These are phyloP conservation scores for Brevimyrus niger DNA, from an alignment of 2,113 vertebrate genomes.

Conservation along the genomic window DNA sequence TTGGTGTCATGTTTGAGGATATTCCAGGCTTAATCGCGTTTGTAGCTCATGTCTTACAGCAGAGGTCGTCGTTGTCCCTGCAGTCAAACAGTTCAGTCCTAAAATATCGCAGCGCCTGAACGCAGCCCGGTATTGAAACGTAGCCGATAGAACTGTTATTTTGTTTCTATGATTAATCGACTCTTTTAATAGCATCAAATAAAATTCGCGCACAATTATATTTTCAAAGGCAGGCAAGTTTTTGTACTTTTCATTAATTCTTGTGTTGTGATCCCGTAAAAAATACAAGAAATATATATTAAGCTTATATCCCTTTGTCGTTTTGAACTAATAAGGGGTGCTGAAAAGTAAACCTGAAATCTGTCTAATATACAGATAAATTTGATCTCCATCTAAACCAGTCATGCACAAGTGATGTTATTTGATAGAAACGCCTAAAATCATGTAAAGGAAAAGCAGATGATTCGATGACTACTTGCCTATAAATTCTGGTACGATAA, in stretches of 20 bases:
- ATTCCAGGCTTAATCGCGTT: background rate
- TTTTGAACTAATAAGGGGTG: background rate
- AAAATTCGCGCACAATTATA: background rate
- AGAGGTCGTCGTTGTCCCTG: conserved; percentile 10
- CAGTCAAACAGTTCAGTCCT: background rate
- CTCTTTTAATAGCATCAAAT: background rate
- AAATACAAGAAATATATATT: background rate
- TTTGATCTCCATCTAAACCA: background rate
- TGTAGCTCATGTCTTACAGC: background rate
- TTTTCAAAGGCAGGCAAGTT: background rate
- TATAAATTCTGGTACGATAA: background rate
- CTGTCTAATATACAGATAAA: background rate
- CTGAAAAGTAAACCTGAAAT: background rate
- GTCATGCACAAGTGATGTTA: background rate
- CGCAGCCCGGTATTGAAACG: background rate
- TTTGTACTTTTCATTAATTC: background rate
- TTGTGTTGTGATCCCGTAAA: background rate
- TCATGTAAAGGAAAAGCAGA: background rate
- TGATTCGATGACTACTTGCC: background rate
- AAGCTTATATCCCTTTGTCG: background rate
- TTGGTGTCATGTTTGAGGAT: background rate
- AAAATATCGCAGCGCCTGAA: background rate
- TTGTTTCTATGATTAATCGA: background rate
- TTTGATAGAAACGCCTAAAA: background rate
- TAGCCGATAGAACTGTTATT: background rate